Percentiles rank a stretch among this genome's conserved stretches.
Evolutionary conservation across 2,888 invertebrate species (phyloP).

Genomic region (Archips crataeganus): DNA sequence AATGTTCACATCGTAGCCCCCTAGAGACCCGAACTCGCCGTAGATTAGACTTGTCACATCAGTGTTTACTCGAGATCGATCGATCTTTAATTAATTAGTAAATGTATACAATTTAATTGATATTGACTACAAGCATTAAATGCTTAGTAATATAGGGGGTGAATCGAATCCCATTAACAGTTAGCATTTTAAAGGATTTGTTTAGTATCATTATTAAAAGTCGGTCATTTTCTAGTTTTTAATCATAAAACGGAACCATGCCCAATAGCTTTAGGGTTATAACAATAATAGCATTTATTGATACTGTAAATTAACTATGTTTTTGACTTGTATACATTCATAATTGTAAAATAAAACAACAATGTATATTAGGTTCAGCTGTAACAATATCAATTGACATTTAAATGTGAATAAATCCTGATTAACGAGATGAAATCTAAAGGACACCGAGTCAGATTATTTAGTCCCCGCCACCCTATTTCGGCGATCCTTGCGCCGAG

Average conservation of each 20-base stretch:
- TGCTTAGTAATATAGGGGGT: constrained; percentile 76
- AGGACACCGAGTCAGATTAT: constrained; percentile 74
- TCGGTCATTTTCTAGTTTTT: constrained; percentile 62
- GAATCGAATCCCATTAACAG: constrained; percentile 63
- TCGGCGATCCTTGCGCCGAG: constrained; percentile 82
- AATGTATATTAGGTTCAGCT: constrained; percentile 81
- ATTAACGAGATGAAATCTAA: constrained; percentile 70
- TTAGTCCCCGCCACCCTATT: constrained; percentile 74
- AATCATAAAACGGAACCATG: constrained; percentile 77
- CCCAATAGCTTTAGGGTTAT: constrained; percentile 81
- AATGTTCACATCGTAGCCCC: constrained; percentile 77
- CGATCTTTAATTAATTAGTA: constrained; percentile 73
- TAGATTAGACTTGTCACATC: constrained; percentile 79
- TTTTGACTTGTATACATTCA: constrained; percentile 85
- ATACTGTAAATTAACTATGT: constrained; percentile 83
- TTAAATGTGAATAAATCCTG: constrained; percentile 84
- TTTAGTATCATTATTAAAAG: constrained; percentile 56
- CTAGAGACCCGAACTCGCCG: constrained; percentile 72
- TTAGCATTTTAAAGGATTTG: constrained; percentile 55
- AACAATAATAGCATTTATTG: constrained; percentile 82
- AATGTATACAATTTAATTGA: constrained; percentile 79
- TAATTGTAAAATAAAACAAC: constrained; percentile 76
- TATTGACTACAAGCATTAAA: constrained; percentile 77
- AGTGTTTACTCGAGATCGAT: constrained; percentile 78
- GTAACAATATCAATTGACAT: constrained; percentile 78